phyloP scores from a whole-genome alignment of 1,140 invertebrate genomes.

The Bombus vancouverensis region DNA sequence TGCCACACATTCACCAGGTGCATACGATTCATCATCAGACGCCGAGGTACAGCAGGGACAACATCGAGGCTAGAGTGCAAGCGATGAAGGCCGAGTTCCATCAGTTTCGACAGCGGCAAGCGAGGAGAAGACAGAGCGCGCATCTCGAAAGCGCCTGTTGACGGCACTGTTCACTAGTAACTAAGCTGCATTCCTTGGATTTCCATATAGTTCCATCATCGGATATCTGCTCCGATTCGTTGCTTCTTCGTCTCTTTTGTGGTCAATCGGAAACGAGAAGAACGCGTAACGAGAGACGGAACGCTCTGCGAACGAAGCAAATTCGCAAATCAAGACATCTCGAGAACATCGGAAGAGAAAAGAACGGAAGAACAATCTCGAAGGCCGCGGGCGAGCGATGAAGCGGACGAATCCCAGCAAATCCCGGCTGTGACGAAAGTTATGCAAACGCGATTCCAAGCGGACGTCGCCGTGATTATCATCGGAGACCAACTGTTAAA shows the following conservation, averaged over 20 bases:
- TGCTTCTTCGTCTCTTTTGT: not conserved
- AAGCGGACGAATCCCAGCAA: not conserved
- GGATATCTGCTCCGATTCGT: conserved; percentile 34
- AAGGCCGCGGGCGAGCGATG: no score
- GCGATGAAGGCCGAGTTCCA: conserved; percentile 98
- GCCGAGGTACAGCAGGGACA: conserved; percentile 83
- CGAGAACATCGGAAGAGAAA: not conserved
- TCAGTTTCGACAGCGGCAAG: conserved; percentile 94
- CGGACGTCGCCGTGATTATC: conserved; percentile 41
- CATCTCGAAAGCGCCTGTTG: conserved; percentile 91
- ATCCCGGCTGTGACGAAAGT: conserved; percentile 38
- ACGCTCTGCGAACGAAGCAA: not conserved
- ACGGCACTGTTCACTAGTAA: conserved; percentile 55
- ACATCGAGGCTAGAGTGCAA: conserved; percentile 94
- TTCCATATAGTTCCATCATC: conserved; percentile 10
- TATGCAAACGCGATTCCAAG: not conserved
- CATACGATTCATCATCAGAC: conserved; percentile 80
- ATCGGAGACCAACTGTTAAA: conserved; percentile 60
- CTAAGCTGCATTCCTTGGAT: not conserved
- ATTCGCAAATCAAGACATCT: not conserved
- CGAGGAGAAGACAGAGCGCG: conserved; percentile 86
- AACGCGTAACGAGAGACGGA: not conserved
- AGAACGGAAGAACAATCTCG: not conserved
- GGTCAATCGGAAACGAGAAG: not conserved
- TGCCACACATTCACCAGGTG: conserved; percentile 76